Conservation (phyloP, 2,113 vertebrate genomes). For the Pachypanchax playfairii region DNA sequence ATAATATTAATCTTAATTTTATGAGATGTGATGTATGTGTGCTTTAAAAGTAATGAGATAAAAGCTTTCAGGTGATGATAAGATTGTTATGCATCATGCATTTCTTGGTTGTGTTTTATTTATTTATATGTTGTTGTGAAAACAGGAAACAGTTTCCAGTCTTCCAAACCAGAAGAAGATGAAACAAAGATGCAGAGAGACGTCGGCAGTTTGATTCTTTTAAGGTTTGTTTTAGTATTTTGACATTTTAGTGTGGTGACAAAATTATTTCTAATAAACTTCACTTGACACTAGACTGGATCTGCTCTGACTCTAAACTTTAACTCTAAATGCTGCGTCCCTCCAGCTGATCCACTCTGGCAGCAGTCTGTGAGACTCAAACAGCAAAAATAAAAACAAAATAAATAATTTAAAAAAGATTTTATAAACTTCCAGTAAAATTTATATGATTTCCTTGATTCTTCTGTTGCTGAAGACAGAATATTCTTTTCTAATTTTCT, state of each 20-base stretch:
- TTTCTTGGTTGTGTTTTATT: too few species aligned
- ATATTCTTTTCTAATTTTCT: slow-evolving; percentile 1
- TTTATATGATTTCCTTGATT: slow-evolving; percentile 4
- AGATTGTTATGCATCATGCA: too few species aligned
- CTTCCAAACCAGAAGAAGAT: slow-evolving; percentile 2
- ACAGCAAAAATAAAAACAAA: background rate
- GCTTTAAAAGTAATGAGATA: too few species aligned
- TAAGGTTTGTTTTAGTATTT: background rate
- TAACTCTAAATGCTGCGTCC: background rate
- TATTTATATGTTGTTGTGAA: too few species aligned
- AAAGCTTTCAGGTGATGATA: too few species aligned
- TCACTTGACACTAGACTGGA: background rate
- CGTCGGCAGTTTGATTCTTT: background rate
- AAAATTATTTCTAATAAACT: background rate
- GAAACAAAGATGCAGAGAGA: background rate
- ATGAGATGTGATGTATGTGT: too few species aligned
- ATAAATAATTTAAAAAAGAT: background rate
- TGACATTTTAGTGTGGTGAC: background rate
- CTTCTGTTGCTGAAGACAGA: slow-evolving; percentile 7
- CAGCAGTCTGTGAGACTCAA: background rate
- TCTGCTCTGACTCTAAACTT: background rate
- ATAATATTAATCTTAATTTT: too few species aligned
- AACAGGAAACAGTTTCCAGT: slow-evolving; percentile 2
- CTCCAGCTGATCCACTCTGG: background rate
- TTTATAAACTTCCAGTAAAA: background rate